Evolutionary conservation across 2,113 vertebrate species (phyloP), one percentile per base, ranked within the genome.

Genomic region (Polyodon spathula): DNA sequence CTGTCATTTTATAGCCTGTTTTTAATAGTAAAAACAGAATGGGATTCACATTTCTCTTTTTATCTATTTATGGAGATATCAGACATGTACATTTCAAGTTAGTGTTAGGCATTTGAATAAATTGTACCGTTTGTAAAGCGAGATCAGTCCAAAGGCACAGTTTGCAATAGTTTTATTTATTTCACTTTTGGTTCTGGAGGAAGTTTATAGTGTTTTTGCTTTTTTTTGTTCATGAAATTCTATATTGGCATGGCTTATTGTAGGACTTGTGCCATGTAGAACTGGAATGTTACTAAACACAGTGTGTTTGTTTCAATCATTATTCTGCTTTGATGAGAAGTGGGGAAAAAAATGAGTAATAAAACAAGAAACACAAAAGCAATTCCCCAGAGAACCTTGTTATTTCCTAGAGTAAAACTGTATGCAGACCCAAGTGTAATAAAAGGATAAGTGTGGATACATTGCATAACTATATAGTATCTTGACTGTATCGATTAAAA

Each of bases 111-210:
- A 3, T 27, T 27, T 27, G 27, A 27, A 27, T 27, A 27, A 27
- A 27, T 27, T 27, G 27, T 27, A 27, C 27, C 27, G 64, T 74
- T 64, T 74, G 62, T 64, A 64, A 69, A 54, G 59, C 64, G 11
- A 50, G 63, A 58, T 71, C 59, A 67, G 68, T 68, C 61, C 62
- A 66, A 68, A 65, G 63, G 70, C 68, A 71, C 71, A 66, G 54
- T 69, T 46, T 66, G 59, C 67, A 63, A 66, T 63, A 41, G 38
- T 37, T 63, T 14, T 42, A 51, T 58, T 50, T 57, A 46, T 27
- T 43, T 7, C 2, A 14, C 6, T 56, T 11, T 5, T 40, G 12
- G 14, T n/a, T 57, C 6, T 5, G 15, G 12, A 57, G 38, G 37
- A 15, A 63, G 60, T n/a, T n/a, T n/a, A n/a, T n/a, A n/a, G n/a